These are phyloP conservation scores for Drosophila ustulata DNA, from an alignment of 2,888 invertebrate species.

Conservation along the genomic window DNA sequence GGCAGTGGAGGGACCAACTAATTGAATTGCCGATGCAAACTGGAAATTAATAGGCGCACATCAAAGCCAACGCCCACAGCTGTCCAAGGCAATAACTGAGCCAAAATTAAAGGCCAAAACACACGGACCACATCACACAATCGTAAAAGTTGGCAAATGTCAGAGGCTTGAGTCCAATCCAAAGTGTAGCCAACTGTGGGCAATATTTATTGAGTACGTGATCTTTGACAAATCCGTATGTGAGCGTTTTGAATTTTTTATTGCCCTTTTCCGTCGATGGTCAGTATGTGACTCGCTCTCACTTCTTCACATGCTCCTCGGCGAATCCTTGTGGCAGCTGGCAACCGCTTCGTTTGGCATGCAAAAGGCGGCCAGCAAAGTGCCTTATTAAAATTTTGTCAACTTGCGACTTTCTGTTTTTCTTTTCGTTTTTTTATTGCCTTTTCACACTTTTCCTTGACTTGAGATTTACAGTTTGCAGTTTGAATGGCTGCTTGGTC, in stretches of 20 bases:
- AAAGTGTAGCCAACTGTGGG: conserved; percentile 77
- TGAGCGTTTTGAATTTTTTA: conserved; percentile 85
- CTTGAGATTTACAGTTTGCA: conserved; percentile 38
- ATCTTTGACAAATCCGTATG: conserved; percentile 85
- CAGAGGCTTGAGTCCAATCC: conserved; percentile 21
- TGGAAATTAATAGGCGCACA: conserved; percentile 77
- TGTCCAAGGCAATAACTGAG: conserved; percentile 50
- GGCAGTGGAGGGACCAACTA: conserved; percentile 52
- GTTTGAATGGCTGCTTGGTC: conserved; percentile 37
- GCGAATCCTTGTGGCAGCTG: conserved; percentile 57
- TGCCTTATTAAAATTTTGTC: conserved; percentile 80
- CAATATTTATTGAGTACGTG: conserved; percentile 86
- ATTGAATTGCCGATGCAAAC: conserved; percentile 70
- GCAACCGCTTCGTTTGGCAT: conserved; percentile 62
- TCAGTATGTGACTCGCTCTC: conserved; percentile 36
- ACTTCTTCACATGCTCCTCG: neutral
- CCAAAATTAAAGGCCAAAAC: conserved; percentile 53
- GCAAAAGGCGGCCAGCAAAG: conserved; percentile 71
- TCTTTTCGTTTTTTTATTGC: conserved; percentile 51
- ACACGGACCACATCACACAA: neutral
- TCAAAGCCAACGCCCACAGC: conserved; percentile 61
- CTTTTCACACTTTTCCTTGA: conserved; percentile 58
- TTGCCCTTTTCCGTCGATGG: conserved; percentile 58
- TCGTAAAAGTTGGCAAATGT: conserved; percentile 17
- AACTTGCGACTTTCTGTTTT: conserved; percentile 63